phyloP scores from a whole-genome alignment of 2,113 vertebrate species.

The Semicossyphus pulcher region DNA sequence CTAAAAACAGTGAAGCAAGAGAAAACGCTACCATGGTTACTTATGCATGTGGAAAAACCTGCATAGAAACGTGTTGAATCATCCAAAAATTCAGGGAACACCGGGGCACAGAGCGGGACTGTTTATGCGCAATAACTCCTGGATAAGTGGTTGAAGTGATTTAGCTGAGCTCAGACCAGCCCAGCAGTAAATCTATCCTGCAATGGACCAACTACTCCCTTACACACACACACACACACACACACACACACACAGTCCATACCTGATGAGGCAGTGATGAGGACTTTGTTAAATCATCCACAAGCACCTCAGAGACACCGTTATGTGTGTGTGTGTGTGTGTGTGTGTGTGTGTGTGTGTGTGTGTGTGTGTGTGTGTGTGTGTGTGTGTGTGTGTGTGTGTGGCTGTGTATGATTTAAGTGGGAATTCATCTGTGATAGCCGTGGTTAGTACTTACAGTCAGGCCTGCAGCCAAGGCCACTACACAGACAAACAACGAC shows the following conservation, averaged over 20 bases:
- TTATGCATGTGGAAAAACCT: too few relatives aligned
- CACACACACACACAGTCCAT: constrained; percentile 43
- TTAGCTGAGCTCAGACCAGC: constrained; percentile 66
- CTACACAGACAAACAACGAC: constrained; percentile 21
- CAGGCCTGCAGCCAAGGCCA: constrained; percentile 69
- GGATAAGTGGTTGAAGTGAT: constrained; percentile 76
- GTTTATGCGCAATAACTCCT: constrained; percentile 73
- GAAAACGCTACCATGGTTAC: background rate
- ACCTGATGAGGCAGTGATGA: constrained; percentile 79
- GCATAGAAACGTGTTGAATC: background rate
- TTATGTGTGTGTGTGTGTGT: constrained; percentile 20
- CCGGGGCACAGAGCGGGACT: constrained; percentile 11
- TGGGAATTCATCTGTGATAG: constrained; percentile 51
- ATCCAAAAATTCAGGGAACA: background rate
- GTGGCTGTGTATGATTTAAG: constrained; percentile 72
- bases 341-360: constrained; percentile 14
- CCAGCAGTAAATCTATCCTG: constrained; percentile 71
- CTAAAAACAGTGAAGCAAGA: background rate
- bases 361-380: constrained; percentile 24
- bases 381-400: constrained; percentile 18
- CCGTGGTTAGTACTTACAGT: constrained; percentile 66
- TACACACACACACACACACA: constrained; percentile 24
- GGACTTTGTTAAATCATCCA: constrained; percentile 78
- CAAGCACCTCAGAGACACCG: constrained; percentile 67
- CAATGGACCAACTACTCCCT: constrained; percentile 49